These are phyloP conservation scores for Catocala fraxini DNA, from an alignment of 2,888 invertebrate species.

Conservation along the genomic window DNA sequence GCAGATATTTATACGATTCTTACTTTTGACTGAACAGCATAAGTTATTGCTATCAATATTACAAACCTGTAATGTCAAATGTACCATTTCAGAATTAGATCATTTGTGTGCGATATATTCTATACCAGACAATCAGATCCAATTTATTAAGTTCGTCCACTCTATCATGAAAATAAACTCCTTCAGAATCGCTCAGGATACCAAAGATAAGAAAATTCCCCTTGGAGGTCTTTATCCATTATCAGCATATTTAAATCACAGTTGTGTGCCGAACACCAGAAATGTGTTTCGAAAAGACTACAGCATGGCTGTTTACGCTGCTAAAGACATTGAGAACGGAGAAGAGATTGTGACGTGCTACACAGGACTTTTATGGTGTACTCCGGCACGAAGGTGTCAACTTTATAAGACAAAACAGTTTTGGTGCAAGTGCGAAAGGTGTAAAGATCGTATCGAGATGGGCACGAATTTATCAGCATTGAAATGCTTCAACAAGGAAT, in stretches of 20 bases:
- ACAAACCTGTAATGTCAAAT: slow-evolving; percentile 67
- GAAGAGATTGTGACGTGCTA: slow-evolving; percentile 90
- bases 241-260: slow-evolving; percentile 90
- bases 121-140: slow-evolving; percentile 82
- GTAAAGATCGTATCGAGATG: slow-evolving; percentile 89
- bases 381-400: slow-evolving; percentile 88
- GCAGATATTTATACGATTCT: slow-evolving; percentile 67
- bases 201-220: slow-evolving; percentile 67
- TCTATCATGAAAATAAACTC: slow-evolving; percentile 89
- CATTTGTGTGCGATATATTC: slow-evolving; percentile 72
- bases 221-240: slow-evolving; percentile 89
- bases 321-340: slow-evolving; percentile 85
- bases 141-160: slow-evolving; percentile 84
- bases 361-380: slow-evolving; percentile 90
- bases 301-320: slow-evolving; percentile 87
- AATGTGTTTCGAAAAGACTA: slow-evolving; percentile 87
- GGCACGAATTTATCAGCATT: slow-evolving; percentile 86
- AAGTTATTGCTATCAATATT: slow-evolving; percentile 78
- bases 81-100: slow-evolving; percentile 82
- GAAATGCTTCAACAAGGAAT: slow-evolving; percentile 82
- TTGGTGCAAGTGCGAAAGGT: slow-evolving; percentile 89
- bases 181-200: slow-evolving; percentile 84
- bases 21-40: slow-evolving; percentile 71
- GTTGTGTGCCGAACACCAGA: slow-evolving; percentile 90
- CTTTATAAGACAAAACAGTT: slow-evolving; percentile 89